Evolutionary conservation across 2,888 invertebrate genomes (phyloP).

Genomic region (Coenonympha glycerion): DNA sequence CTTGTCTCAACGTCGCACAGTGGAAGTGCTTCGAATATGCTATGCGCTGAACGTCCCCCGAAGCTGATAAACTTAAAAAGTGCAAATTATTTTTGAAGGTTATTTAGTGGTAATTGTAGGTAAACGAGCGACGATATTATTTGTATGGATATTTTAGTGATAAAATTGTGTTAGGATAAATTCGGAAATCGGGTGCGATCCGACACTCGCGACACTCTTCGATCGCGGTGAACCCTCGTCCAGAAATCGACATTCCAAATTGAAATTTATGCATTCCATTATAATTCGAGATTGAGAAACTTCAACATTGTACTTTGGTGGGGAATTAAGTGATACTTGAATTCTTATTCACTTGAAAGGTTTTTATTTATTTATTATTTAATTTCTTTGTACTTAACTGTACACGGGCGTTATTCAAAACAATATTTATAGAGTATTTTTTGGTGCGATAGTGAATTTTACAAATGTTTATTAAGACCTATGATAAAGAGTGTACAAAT

Average conservation of each 20-base stretch:
- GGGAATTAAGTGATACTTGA: conserved; percentile 62
- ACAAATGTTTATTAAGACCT: conserved; percentile 68
- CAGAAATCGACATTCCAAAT: conserved; percentile 38
- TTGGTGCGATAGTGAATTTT: conserved; percentile 75
- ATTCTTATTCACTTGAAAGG: conserved; percentile 45
- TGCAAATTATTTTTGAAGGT: conserved; percentile 66
- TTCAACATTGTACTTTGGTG: conserved; percentile 49
- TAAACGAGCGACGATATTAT: conserved; percentile 43
- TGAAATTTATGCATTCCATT: conserved; percentile 48
- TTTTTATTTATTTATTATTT: conserved; percentile 54
- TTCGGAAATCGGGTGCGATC: conserved; percentile 10
- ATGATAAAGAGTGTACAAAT: conserved; percentile 71
- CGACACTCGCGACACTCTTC: not conserved
- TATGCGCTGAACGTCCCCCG: conserved; percentile 72
- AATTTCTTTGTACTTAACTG: conserved; percentile 57
- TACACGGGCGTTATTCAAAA: conserved; percentile 56
- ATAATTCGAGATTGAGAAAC: conserved; percentile 43
- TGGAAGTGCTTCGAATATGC: conserved; percentile 68
- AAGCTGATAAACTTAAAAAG: conserved; percentile 60
- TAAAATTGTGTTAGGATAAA: conserved; percentile 36
- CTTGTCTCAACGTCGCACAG: conserved; percentile 2
- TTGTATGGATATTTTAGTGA: conserved; percentile 62
- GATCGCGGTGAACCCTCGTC: conserved; percentile 34
- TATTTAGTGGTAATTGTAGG: conserved; percentile 61
- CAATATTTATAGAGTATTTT: conserved; percentile 66